Evolutionary conservation across 2,888 invertebrate species (phyloP).

Genomic region (Chloromyia formosa): DNA sequence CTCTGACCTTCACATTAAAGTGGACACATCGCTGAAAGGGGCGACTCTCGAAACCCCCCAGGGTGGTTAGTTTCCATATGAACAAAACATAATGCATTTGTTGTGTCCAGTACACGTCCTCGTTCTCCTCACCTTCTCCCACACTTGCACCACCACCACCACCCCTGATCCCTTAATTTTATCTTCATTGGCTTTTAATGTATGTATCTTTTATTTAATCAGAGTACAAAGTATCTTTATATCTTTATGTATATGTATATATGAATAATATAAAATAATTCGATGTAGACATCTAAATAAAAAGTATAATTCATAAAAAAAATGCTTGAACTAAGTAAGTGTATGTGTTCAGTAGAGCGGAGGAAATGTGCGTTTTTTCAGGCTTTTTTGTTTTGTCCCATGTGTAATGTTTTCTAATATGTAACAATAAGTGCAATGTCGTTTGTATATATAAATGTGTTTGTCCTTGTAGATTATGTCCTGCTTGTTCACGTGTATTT

Average conservation of each 20-base stretch:
- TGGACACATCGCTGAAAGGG: slow-evolving; percentile 60
- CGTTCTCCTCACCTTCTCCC: too few relatives aligned
- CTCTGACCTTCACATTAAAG: slow-evolving; percentile 61
- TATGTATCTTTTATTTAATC: slow-evolving; percentile 43
- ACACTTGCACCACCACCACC: too few relatives aligned
- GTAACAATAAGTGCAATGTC: too few relatives aligned
- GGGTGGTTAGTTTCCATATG: slow-evolving; percentile 54
- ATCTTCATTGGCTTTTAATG: slow-evolving; percentile 34
- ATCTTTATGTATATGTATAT: background rate
- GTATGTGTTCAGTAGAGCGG: too few relatives aligned
- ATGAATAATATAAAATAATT: slow-evolving; percentile 17
- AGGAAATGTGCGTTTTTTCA: too few relatives aligned
- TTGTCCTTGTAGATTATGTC: slow-evolving; percentile 30
- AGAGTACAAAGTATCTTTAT: slow-evolving; percentile 47
- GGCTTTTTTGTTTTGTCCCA: background rate
- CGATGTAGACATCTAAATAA: slow-evolving; percentile 32
- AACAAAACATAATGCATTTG: slow-evolving; percentile 57
- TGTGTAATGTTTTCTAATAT: slow-evolving; percentile 12
- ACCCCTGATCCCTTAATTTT: too few relatives aligned
- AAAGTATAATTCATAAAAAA: background rate
- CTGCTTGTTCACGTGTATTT: slow-evolving; percentile 4
- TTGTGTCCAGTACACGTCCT: slow-evolving; percentile 55
- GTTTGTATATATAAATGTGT: background rate
- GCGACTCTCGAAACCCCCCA: slow-evolving; percentile 63
- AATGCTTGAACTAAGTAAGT: too few relatives aligned